Evolutionary conservation across 2,113 vertebrate genomes (phyloP).

Genomic region (Shinisaurus crocodilurus): DNA sequence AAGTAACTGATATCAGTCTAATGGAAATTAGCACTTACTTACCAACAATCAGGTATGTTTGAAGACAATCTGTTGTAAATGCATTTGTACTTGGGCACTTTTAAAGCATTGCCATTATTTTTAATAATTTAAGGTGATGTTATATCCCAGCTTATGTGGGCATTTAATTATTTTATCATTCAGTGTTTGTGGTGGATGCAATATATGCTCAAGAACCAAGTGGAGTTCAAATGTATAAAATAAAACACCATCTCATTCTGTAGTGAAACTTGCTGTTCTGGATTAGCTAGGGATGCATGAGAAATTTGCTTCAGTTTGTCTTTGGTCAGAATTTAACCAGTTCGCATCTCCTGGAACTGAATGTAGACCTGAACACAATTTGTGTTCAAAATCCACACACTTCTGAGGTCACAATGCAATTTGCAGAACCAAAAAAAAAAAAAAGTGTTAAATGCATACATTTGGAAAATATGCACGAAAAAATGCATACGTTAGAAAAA

Average conservation of each 20-base stretch:
- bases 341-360: no score
- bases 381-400: no score
- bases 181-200: background rate
- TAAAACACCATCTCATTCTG: background rate
- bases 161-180: background rate
- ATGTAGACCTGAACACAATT: no score
- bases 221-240: background rate
- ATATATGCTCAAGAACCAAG: background rate
- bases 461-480: no score
- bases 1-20: conserved; percentile 69
- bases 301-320: no score
- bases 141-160: background rate
- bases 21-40: conserved; percentile 68
- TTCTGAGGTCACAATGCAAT: no score
- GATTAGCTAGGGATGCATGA: background rate
- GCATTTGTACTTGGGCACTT: background rate
- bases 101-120: background rate
- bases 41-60: conserved; percentile 35
- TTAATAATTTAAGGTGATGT: background rate
- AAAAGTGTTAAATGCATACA: no score
- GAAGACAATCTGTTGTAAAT: background rate
- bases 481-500: no score
- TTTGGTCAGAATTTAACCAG: no score
- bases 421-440: no score
- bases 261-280: background rate